Conservation (phyloP, 2,797 vertebrate genomes). For the Pelobates cultripes region DNA sequence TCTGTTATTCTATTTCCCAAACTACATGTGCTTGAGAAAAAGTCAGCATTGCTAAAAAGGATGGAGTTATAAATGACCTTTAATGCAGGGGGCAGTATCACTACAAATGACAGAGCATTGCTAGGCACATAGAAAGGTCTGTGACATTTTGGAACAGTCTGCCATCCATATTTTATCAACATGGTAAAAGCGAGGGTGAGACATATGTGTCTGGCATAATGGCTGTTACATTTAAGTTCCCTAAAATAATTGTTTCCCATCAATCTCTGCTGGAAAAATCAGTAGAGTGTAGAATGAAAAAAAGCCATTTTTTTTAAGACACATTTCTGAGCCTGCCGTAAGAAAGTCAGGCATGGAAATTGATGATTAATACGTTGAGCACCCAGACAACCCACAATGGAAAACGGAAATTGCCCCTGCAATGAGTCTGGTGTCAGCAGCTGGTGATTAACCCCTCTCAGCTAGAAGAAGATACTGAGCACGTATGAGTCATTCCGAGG, state of each 20-base stretch:
- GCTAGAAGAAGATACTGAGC: not conserved
- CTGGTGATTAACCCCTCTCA: not conserved
- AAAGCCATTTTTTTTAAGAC: constrained; percentile 22
- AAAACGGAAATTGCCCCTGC: constrained; percentile 4
- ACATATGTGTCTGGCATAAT: constrained; percentile 17
- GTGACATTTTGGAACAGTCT: constrained; percentile 9
- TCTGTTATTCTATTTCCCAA: not conserved
- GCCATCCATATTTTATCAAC: constrained; percentile 26
- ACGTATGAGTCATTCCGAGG: not conserved
- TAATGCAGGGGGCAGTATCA: not conserved
- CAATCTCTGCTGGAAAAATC: constrained; percentile 35
- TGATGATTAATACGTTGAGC: not conserved
- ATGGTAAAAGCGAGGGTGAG: constrained; percentile 15
- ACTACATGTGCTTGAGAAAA: constrained; percentile 2
- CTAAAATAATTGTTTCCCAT: constrained; percentile 40
- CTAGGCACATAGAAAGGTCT: not conserved
- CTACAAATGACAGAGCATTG: constrained; percentile 1
- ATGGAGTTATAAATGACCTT: constrained; percentile 18
- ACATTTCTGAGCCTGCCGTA: constrained; percentile 20
- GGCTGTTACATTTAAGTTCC: constrained; percentile 29
- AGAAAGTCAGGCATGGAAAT: constrained; percentile 12
- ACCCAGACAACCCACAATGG: not conserved
- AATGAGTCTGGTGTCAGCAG: not conserved
- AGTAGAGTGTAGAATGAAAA: constrained; percentile 29
- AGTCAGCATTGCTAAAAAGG: constrained; percentile 16